Evolutionary conservation across 2,888 invertebrate species (phyloP).

Genomic region (Neocrepidodera transversa): DNA sequence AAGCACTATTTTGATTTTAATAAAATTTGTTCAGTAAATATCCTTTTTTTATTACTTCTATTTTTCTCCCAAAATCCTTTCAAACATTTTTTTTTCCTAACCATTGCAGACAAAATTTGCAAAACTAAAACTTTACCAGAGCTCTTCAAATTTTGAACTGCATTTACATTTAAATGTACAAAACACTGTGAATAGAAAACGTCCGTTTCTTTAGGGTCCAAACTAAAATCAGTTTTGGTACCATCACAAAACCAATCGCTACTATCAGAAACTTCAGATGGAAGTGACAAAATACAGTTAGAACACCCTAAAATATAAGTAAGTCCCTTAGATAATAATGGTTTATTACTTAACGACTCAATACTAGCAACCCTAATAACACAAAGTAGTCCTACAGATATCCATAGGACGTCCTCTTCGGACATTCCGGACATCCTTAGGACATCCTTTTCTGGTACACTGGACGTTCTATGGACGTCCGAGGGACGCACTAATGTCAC

Average conservation of each 20-base stretch:
- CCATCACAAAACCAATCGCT: conserved; percentile 75
- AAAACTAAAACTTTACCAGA: conserved; percentile 65
- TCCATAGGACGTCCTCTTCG: too few relatives aligned
- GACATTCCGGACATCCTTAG: too few relatives aligned
- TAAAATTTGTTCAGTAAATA: conserved; percentile 50
- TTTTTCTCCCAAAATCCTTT: too few relatives aligned
- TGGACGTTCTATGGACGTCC: too few relatives aligned
- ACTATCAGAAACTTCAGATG: conserved; percentile 66
- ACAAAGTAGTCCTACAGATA: too few relatives aligned
- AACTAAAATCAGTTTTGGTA: conserved; percentile 40
- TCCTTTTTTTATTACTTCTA: too few relatives aligned
- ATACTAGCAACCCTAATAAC: conserved; percentile 33
- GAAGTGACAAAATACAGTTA: conserved; percentile 66
- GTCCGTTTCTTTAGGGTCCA: conserved; percentile 64
- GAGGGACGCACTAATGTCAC: too few relatives aligned
- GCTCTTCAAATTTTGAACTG: conserved; percentile 60
- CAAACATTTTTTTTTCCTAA: conserved; percentile 66
- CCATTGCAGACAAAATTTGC: conserved; percentile 67
- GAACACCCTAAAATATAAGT: conserved; percentile 62
- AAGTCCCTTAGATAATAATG: conserved; percentile 61
- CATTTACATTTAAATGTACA: conserved; percentile 57
- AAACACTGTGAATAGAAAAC: conserved; percentile 67
- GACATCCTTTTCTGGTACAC: too few relatives aligned
- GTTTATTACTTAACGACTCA: conserved; percentile 40
- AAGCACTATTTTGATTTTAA: conserved; percentile 54